Evolutionary conservation across 1,140 invertebrate genomes (phyloP).

Genomic region (Cepaea nemoralis): DNA sequence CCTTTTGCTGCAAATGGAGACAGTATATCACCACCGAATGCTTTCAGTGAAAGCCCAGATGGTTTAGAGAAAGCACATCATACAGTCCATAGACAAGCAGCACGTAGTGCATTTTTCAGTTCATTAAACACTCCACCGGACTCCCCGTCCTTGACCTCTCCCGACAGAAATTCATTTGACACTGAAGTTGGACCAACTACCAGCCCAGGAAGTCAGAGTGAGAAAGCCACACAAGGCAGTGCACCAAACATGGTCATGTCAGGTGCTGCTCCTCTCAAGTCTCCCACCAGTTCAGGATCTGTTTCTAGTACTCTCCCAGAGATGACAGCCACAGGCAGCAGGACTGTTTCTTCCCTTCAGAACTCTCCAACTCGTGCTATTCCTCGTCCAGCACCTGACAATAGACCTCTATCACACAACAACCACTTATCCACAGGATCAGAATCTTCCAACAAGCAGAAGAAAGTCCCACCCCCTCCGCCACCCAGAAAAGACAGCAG

Average conservation of each 20-base stretch:
- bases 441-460: slow-evolving; percentile 26
- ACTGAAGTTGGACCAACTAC: slow-evolving; percentile 16
- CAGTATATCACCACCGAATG: background rate
- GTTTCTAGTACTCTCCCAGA: slow-evolving; percentile 4
- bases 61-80: background rate
- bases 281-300: slow-evolving; percentile 19
- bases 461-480: slow-evolving; percentile 51
- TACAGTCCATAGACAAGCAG: slow-evolving; percentile 42
- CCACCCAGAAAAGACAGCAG: slow-evolving; percentile 52
- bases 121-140: slow-evolving; percentile 38
- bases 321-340: background rate
- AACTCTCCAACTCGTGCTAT: slow-evolving; percentile 33
- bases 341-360: background rate
- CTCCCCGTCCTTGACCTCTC: slow-evolving; percentile 8
- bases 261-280: slow-evolving; percentile 25
- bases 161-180: slow-evolving; percentile 23
- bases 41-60: background rate
- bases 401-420: slow-evolving; percentile 13
- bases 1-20: background rate
- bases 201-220: background rate
- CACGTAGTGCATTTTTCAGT: slow-evolving; percentile 49
- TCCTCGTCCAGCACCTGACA: slow-evolving; percentile 14
- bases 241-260: slow-evolving; percentile 26
- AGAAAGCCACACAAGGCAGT: background rate
- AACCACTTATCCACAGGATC: slow-evolving; percentile 8